Evolutionary conservation across 2,113 vertebrate genomes (phyloP), one percentile per base, ranked within the genome.

Genomic region (Tragelaphus scriptus): DNA sequence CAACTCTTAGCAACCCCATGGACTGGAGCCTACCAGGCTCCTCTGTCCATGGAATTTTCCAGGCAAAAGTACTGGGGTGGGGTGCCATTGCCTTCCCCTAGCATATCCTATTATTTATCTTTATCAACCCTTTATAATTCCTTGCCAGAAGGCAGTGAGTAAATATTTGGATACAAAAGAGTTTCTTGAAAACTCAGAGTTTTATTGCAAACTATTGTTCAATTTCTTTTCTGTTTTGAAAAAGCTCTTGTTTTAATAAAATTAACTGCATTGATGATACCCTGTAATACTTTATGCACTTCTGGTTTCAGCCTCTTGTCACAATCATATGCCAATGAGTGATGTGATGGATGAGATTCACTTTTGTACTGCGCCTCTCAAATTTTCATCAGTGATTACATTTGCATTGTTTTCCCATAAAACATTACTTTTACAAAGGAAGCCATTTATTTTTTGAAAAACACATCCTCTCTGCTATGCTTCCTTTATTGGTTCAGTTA

Each of bases 311-410:
- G 47, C 40, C 58, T 85, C 84, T 91, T 36, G 15, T 80, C 53
- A 49, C 7, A 81, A 88, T 79, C 63, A 79, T 53, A 82, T 86
- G 49, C 55, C 90, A 77, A 23, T 36, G 55, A 94, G 40, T 32
- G 36, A 19, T 23, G 53, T 92, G 53, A 71, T 25, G 9, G 25
- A 58, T 91, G n/a, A 93, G 51, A 81, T 23, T 92, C 17, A n/a
- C 63, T 95, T 51, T 77, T 77, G 23, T 10, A n/a, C 2, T 30
- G 53, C 4, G 53, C 25, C n/a, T 63, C 44, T 92, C 40, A 88
- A 93, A 85, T 91, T 94, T 89, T 95, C 75, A 91, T 77, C 65
- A 96, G 59, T 91, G 84, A 89, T 91, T 90, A 59, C 68, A 86
- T 96, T 93, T 91, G 82, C 47, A 91, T 77, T 77, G 19, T 91